Conservation (phyloP, 2,888 invertebrate species). For the Xanthorhoe spadicearia region DNA sequence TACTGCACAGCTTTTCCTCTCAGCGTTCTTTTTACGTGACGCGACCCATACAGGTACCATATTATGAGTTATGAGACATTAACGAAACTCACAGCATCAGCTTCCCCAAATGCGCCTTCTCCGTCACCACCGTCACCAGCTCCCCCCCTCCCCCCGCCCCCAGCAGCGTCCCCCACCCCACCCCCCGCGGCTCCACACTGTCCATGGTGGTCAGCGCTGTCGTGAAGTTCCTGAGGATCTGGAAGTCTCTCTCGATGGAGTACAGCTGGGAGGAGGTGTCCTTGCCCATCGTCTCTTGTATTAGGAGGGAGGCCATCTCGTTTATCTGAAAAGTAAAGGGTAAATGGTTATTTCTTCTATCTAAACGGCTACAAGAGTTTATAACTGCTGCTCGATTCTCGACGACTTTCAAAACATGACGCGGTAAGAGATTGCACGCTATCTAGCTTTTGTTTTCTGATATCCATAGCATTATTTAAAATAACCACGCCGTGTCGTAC, state of each 20-base stretch:
- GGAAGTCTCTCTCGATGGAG: constrained; percentile 66
- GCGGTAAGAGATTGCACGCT: no score
- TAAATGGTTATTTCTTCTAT: no score
- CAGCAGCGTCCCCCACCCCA: constrained; percentile 64
- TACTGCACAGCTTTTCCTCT: no score
- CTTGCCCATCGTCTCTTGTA: constrained; percentile 76
- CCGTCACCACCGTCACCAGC: constrained; percentile 58
- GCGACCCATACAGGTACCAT: no score
- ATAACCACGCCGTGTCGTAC: no score
- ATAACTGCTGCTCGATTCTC: no score
- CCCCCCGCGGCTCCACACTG: constrained; percentile 40
- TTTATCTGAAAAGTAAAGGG: constrained; percentile 65
- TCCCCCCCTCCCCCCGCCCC: constrained; percentile 58
- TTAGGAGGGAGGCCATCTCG: constrained; percentile 73
- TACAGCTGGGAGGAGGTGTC: constrained; percentile 70
- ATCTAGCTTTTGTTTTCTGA: no score
- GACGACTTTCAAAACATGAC: no score
- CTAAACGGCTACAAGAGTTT: no score
- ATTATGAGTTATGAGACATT: no score
- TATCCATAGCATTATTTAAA: no score
- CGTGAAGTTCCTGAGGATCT: constrained; percentile 66
- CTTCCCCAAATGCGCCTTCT: constrained; percentile 64
- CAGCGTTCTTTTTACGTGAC: no score
- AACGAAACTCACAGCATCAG: constrained; percentile 65
- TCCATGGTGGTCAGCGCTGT: constrained; percentile 54